phyloP scores from a whole-genome alignment of 2,113 vertebrate genomes.

The Pedetes capensis region DNA sequence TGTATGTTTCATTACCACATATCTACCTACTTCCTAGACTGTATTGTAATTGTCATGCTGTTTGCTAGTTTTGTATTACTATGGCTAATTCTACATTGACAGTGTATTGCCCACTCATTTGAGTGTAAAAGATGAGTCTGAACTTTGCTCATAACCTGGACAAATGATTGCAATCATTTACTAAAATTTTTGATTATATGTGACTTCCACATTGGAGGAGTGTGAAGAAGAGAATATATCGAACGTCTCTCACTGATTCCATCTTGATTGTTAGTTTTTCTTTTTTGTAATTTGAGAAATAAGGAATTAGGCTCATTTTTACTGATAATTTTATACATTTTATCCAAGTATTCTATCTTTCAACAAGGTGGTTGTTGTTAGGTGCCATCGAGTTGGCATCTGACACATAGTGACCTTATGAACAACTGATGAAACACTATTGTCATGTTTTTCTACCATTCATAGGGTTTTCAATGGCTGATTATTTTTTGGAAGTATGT shows the following conservation, averaged over 20 bases:
- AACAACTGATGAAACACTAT: too few species aligned
- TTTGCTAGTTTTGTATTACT: background rate
- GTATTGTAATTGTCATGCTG: background rate
- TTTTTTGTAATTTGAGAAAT: background rate
- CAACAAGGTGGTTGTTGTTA: too few species aligned
- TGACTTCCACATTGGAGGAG: background rate
- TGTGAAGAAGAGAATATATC: background rate
- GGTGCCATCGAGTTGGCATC: too few species aligned
- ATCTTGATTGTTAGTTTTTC: background rate
- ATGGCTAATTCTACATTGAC: background rate
- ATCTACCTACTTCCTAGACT: background rate
- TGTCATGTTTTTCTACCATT: too few species aligned
- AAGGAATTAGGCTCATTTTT: background rate
- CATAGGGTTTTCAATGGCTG: too few species aligned
- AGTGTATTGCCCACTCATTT: background rate
- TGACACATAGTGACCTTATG: too few species aligned
- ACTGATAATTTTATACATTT: background rate
- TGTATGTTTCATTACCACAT: background rate
- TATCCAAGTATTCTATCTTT: background rate
- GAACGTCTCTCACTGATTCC: background rate
- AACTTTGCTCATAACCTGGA: background rate
- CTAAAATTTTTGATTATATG: background rate
- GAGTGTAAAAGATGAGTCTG: background rate
- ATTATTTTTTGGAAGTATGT: too few species aligned
- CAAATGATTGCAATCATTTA: background rate